These are phyloP conservation scores for Poeciliopsis turneri DNA, from an alignment of 2,797 vertebrate genomes.

Conservation along the genomic window DNA sequence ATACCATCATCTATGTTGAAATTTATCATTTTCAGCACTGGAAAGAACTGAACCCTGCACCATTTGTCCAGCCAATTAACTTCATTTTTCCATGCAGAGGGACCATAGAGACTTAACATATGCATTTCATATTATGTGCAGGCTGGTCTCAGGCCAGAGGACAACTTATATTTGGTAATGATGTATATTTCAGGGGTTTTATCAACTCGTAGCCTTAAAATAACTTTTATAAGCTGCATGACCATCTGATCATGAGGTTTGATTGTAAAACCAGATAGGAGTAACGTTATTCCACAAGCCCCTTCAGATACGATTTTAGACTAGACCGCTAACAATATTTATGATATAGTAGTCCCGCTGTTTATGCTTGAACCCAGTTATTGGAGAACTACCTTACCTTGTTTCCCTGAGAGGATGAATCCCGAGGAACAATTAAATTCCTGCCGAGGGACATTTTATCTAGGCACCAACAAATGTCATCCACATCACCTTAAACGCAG, in stretches of 20 bases:
- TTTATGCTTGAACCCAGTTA: background rate
- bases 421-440: slow-evolving; percentile 38
- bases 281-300: background rate
- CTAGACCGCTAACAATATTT: background rate
- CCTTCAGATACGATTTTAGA: background rate
- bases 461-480: slow-evolving; percentile 7
- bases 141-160: background rate
- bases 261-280: slow-evolving; percentile 5
- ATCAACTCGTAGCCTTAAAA: background rate
- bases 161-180: background rate
- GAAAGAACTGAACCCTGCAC: slow-evolving; percentile 11
- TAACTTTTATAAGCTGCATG: background rate
- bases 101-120: background rate
- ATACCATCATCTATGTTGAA: slow-evolving; percentile 8
- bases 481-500: background rate
- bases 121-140: background rate
- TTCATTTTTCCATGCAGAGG: background rate
- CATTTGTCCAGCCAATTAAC: slow-evolving; percentile 11
- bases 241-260: background rate
- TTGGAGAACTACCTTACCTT: slow-evolving; percentile 62
- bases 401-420: slow-evolving; percentile 45
- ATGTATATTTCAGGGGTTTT: slow-evolving; percentile 13
- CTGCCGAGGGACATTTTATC: slow-evolving; percentile 63
- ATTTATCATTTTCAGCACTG: slow-evolving; percentile 13
- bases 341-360: background rate